Conservation (phyloP, 2,113 vertebrate species). For the Paramormyrops kingsleyae region DNA sequence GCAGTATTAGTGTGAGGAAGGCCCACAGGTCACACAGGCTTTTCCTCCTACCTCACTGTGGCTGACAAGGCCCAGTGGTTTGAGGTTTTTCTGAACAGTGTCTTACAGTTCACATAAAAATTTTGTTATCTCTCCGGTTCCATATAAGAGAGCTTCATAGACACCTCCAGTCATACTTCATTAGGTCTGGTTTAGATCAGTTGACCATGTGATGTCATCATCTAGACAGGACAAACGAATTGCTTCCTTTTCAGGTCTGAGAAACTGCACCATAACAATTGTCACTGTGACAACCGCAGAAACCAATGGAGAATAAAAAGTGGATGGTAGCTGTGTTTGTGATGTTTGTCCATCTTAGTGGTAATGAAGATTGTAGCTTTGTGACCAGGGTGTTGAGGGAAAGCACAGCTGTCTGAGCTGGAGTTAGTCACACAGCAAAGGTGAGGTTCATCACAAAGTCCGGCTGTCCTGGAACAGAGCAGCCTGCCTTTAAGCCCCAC, state of each 20-base stretch:
- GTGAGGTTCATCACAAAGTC: neutral
- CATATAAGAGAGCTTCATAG: neutral
- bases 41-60: constrained; percentile 13
- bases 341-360: neutral
- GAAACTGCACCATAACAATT: neutral
- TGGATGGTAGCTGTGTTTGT: neutral
- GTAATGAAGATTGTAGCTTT: neutral
- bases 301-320: neutral
- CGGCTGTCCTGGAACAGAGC: neutral
- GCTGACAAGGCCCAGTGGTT: constrained; percentile 11
- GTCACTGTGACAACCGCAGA: neutral
- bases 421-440: neutral
- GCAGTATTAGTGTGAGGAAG: constrained; percentile 47
- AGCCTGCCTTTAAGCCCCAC: neutral
- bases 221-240: neutral
- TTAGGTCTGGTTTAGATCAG: neutral
- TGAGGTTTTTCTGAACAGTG: constrained; percentile 2
- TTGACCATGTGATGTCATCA: neutral
- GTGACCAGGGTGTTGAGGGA: neutral
- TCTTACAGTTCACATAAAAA: neutral
- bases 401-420: neutral
- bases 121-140: neutral
- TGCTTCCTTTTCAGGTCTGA: neutral
- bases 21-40: constrained; percentile 21
- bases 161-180: neutral